These are phyloP conservation scores for Chrysocyon brachyurus DNA, from an alignment of 2,797 vertebrate species.

Conservation along the genomic window DNA sequence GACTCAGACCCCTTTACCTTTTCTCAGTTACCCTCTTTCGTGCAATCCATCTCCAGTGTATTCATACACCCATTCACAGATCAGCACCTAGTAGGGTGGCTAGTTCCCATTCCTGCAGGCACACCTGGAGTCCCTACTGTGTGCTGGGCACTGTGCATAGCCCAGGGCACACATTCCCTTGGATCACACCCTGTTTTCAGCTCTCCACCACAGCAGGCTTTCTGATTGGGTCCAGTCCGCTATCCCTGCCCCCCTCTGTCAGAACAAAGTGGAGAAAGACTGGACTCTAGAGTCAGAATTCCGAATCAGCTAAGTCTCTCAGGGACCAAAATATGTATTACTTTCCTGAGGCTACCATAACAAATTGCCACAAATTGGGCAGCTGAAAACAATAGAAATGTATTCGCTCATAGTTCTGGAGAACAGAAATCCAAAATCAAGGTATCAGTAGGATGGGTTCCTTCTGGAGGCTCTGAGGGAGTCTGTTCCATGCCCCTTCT, in stretches of 20 bases:
- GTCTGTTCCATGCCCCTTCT: rapidly evolving
- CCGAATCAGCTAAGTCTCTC: not conserved
- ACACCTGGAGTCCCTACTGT: not conserved
- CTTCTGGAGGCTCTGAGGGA: not conserved
- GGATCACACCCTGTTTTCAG: not conserved
- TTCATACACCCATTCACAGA: not conserved
- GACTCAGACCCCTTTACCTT: too few species aligned
- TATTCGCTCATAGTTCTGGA: not conserved
- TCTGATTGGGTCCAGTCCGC: not conserved
- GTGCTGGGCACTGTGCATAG: not conserved
- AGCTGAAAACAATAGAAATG: not conserved
- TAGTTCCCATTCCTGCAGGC: not conserved
- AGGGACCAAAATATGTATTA: not conserved
- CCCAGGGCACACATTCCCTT: not conserved
- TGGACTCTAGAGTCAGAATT: not conserved
- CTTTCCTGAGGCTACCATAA: not conserved
- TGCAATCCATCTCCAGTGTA: rapidly evolving
- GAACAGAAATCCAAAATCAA: not conserved
- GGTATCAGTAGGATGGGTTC: rapidly evolving
- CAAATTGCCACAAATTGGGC: not conserved
- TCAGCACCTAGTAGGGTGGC: not conserved
- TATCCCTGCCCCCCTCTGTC: not conserved
- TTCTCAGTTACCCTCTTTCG: not conserved
- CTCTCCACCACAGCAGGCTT: not conserved
- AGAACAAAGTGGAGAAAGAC: not conserved